A percentile compares a stretch with the other conserved stretches of the same genome.
Evolutionary conservation across 2,113 vertebrate genomes (phyloP).

Genomic region (Etheostoma cragini): DNA sequence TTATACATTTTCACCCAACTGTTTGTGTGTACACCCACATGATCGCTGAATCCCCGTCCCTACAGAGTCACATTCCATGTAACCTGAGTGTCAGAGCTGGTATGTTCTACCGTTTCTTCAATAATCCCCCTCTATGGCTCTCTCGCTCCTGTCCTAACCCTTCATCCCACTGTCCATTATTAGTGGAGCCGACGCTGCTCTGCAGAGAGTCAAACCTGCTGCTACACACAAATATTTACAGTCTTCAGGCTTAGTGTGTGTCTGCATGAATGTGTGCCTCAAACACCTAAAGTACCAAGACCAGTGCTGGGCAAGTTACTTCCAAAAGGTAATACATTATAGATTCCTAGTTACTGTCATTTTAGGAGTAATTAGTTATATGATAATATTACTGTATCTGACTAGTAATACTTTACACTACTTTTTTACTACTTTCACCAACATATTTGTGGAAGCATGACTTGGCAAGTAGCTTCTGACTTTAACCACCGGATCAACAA

Average conservation of each 20-base stretch:
- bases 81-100: constrained; percentile 24
- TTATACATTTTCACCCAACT: background rate
- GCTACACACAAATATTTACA: constrained; percentile 56
- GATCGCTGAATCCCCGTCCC: background rate
- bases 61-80: constrained; percentile 11
- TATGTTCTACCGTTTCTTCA: constrained; percentile 8
- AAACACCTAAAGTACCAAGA: background rate
- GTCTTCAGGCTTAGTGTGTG: constrained; percentile 35
- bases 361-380: too few species aligned
- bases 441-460: too few species aligned
- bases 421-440: too few species aligned
- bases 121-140: constrained; percentile 20
- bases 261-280: constrained; percentile 3
- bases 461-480: too few species aligned
- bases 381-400: too few species aligned
- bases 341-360: too few species aligned
- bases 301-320: too few species aligned
- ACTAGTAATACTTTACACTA: too few species aligned
- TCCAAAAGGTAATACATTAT: too few species aligned
- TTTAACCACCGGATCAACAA: too few species aligned
- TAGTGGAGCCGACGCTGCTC: constrained; percentile 10
- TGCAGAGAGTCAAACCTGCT: constrained; percentile 43
- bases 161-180: constrained; percentile 36
- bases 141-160: constrained; percentile 13
- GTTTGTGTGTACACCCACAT: background rate